Percentiles rank a stretch among this genome's conserved stretches.
phyloP scores from a whole-genome alignment of 2,888 invertebrate species.

The Sphecodes monilicornis region DNA sequence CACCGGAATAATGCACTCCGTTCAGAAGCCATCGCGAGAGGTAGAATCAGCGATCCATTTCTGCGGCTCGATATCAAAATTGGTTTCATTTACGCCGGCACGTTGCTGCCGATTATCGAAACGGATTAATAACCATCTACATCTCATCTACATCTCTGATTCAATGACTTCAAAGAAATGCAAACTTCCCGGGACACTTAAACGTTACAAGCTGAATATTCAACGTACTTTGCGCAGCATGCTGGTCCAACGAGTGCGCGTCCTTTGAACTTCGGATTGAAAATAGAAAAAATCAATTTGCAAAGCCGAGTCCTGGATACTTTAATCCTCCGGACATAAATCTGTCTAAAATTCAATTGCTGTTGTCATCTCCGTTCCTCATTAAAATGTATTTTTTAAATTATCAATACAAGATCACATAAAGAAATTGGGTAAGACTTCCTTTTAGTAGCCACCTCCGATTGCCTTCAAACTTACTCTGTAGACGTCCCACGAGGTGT shows the following conservation, averaged over 20 bases:
- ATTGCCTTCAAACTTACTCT: too few relatives aligned
- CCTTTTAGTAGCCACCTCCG: too few relatives aligned
- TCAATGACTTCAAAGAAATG: constrained; percentile 43
- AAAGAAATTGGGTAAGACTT: too few relatives aligned
- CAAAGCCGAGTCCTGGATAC: background rate
- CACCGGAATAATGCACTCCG: constrained; percentile 18
- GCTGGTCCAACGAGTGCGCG: constrained; percentile 41
- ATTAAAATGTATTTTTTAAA: too few relatives aligned
- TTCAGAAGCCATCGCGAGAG: constrained; percentile 67
- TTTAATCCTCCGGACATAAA: background rate
- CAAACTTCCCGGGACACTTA: constrained; percentile 51
- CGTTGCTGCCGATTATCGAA: constrained; percentile 33
- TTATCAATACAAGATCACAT: too few relatives aligned
- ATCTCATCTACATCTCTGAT: too few relatives aligned
- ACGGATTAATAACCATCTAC: background rate
- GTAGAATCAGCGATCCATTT: constrained; percentile 67
- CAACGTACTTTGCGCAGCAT: constrained; percentile 36
- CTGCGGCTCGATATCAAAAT: constrained; percentile 67
- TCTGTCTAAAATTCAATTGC: background rate
- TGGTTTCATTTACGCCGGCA: constrained; percentile 33
- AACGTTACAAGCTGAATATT: constrained; percentile 59
- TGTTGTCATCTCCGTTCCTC: background rate
- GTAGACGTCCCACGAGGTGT: too few relatives aligned
- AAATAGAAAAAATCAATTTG: constrained; percentile 28
- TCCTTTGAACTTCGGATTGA: constrained; percentile 23